These are phyloP conservation scores for Boloria euphrosyne DNA, from an alignment of 2,888 invertebrate genomes.

Conservation along the genomic window DNA sequence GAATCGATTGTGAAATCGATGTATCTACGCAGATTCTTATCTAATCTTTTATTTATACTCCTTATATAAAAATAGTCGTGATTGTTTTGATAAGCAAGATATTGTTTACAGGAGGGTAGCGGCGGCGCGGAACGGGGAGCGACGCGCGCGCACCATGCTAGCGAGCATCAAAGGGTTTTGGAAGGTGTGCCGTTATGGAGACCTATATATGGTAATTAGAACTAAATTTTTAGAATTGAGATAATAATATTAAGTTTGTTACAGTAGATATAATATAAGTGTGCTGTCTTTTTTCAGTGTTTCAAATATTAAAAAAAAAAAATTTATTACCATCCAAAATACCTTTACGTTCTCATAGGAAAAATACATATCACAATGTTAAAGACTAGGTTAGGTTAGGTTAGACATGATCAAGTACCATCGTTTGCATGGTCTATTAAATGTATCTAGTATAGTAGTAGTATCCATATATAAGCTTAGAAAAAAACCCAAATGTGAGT, in stretches of 20 bases:
- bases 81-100: constrained; percentile 4
- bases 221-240: neutral
- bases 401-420: constrained; percentile 12
- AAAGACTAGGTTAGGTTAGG: constrained; percentile 15
- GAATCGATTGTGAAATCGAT: too few relatives aligned
- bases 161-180: constrained; percentile 76
- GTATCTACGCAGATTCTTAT: too few relatives aligned
- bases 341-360: constrained; percentile 17
- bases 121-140: constrained; percentile 53
- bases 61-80: neutral
- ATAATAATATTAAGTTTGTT: too few relatives aligned
- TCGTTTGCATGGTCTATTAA: constrained; percentile 7
- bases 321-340: too few relatives aligned
- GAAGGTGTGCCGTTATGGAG: constrained; percentile 80
- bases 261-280: too few relatives aligned
- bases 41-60: too few relatives aligned
- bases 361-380: constrained; percentile 15
- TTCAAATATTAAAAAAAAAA: too few relatives aligned
- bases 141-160: constrained; percentile 73
- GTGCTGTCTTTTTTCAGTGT: too few relatives aligned
- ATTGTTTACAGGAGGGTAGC: constrained; percentile 58
- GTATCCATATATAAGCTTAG: neutral
- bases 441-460: neutral
- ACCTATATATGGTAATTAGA: constrained; percentile 73
- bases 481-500: neutral